These are phyloP conservation scores for Clarias batrachus DNA, from an alignment of 2,113 vertebrate species.

Conservation along the genomic window DNA sequence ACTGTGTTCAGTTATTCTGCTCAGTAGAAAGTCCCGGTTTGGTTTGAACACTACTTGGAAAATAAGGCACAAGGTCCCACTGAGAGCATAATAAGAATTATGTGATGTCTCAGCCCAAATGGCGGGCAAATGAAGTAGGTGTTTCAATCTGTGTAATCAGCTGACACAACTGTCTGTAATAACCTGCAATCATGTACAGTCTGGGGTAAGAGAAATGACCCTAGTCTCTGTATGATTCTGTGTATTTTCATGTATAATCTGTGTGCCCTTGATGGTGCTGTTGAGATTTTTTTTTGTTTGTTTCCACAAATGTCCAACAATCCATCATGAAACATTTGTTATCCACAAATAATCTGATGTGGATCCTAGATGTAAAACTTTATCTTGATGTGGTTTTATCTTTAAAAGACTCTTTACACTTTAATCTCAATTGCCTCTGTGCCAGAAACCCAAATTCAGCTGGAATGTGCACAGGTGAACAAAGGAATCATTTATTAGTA, in stretches of 20 bases:
- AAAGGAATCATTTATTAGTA: constrained; percentile 41
- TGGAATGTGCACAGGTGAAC: constrained; percentile 19
- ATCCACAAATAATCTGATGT: not conserved
- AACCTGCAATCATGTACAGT: not conserved
- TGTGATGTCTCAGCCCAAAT: not conserved
- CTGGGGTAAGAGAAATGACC: not conserved
- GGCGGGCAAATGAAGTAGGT: not conserved
- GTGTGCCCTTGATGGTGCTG: not conserved
- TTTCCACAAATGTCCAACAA: not conserved
- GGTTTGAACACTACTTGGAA: too few species aligned
- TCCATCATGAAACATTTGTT: not conserved
- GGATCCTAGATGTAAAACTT: not conserved
- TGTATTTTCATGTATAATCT: not conserved
- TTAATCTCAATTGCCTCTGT: not conserved
- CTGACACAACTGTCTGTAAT: not conserved
- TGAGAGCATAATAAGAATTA: not conserved
- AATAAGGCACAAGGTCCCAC: not conserved
- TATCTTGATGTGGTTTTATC: not conserved
- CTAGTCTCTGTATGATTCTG: not conserved
- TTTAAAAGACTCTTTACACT: not conserved
- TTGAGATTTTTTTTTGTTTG: not conserved
- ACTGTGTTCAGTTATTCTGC: too few species aligned
- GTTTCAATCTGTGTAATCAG: not conserved
- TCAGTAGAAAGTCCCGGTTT: too few species aligned
- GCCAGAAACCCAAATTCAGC: not conserved